Evolutionary conservation across 2,797 vertebrate genomes (phyloP).

Genomic region (Phoeniculus purpureus): DNA sequence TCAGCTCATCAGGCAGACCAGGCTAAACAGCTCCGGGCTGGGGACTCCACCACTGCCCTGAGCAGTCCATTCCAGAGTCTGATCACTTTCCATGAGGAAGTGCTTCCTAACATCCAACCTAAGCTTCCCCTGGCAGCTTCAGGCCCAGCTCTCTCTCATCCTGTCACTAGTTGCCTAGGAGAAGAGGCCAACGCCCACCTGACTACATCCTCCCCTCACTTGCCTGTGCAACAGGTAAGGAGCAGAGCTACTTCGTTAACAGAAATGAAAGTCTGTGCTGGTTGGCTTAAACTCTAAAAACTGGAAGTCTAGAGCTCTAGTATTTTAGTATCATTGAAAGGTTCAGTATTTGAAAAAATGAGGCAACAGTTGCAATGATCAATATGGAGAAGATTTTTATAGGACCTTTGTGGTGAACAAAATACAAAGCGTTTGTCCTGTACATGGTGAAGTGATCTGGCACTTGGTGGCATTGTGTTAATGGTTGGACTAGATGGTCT

Average conservation of each 20-base stretch:
- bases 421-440: neutral
- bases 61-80: too few relatives aligned
- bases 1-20: too few relatives aligned
- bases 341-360: neutral
- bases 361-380: neutral
- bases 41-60: too few relatives aligned
- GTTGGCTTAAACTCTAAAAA: neutral
- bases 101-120: too few relatives aligned
- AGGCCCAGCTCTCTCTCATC: too few relatives aligned
- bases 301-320: neutral
- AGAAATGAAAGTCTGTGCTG: accelerated
- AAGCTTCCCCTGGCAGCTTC: too few relatives aligned
- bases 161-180: too few relatives aligned
- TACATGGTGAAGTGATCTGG: neutral
- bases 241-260: neutral
- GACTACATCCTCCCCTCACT: neutral
- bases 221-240: neutral
- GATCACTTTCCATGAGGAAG: too few relatives aligned
- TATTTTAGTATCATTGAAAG: neutral
- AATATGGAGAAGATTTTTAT: neutral
- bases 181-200: too few relatives aligned
- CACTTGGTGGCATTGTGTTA: too few relatives aligned
- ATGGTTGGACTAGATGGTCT: too few relatives aligned
- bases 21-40: too few relatives aligned
- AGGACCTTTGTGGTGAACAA: neutral